Conservation (phyloP, 2,888 invertebrate species). For the Xestobium rufovillosum region DNA sequence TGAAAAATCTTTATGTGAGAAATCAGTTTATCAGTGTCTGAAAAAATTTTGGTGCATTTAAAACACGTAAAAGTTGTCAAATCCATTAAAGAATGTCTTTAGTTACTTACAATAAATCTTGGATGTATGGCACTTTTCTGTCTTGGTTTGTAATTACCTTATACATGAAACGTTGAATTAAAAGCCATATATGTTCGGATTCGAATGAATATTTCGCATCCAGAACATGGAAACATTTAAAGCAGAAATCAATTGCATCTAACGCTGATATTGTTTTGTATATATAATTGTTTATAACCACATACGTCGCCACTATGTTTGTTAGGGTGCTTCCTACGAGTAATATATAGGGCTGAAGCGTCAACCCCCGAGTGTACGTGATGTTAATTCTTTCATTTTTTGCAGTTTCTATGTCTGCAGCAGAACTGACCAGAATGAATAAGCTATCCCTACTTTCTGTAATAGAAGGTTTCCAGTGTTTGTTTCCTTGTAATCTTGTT, state of each 20-base stretch:
- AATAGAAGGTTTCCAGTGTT: constrained; percentile 4
- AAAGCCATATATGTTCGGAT: constrained; percentile 1
- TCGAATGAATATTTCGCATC: background rate
- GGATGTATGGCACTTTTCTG: background rate
- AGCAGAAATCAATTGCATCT: constrained; percentile 2
- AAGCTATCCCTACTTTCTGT: constrained; percentile 1
- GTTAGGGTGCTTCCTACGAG: background rate
- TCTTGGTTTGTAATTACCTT: background rate
- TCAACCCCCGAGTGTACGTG: background rate
- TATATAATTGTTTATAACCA: background rate
- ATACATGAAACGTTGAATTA: background rate
- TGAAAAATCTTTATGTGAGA: background rate
- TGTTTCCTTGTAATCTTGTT: background rate
- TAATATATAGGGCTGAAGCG: constrained; percentile 4
- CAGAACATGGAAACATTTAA: background rate
- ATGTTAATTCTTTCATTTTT: background rate
- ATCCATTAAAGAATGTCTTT: constrained; percentile 1
- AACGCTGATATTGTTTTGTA: constrained; percentile 1
- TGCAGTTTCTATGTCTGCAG: constrained; percentile 1
- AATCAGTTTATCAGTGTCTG: background rate
- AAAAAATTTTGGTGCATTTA: background rate
- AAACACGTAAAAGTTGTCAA: background rate
- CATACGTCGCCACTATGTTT: constrained; percentile 1
- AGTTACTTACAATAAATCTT: no score
- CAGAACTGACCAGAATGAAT: background rate